A percentile compares a stretch with the other conserved stretches of the same genome.
These are phyloP conservation scores for Thumatha senex DNA, from an alignment of 2,888 invertebrate species.

Conservation along the genomic window DNA sequence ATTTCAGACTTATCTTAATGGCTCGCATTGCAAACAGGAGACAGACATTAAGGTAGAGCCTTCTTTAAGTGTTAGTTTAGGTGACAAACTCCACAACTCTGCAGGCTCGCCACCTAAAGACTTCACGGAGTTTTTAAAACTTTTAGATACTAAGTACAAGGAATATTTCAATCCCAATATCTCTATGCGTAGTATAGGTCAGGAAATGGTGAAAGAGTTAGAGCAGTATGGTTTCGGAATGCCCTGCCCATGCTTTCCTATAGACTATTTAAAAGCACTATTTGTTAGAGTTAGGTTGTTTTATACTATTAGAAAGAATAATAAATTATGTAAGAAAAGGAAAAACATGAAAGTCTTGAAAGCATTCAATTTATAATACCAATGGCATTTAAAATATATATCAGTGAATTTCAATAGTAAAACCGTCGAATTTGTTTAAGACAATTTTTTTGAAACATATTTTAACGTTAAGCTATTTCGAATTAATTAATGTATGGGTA, in stretches of 20 bases:
- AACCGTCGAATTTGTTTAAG: too few relatives aligned
- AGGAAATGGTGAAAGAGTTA: conserved; percentile 21
- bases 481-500: too few relatives aligned
- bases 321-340: conserved; percentile 19
- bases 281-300: conserved; percentile 30
- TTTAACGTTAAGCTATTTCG: too few relatives aligned
- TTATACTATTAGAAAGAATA: conserved; percentile 31
- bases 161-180: conserved; percentile 19
- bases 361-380: conserved; percentile 15
- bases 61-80: conserved; percentile 9
- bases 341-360: conserved; percentile 13
- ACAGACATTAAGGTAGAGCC: neutral
- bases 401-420: too few relatives aligned
- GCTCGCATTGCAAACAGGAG: neutral
- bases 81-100: conserved; percentile 9
- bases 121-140: conserved; percentile 24
- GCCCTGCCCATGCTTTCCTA: conserved; percentile 31
- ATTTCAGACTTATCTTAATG: conserved; percentile 15
- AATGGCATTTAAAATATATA: neutral
- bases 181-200: conserved; percentile 22
- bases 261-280: conserved; percentile 30
- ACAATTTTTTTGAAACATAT: too few relatives aligned
- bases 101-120: conserved; percentile 17
- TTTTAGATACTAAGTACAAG: conserved; percentile 27
- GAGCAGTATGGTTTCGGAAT: conserved; percentile 20